phyloP scores from a whole-genome alignment of 2,113 vertebrate genomes.

The Ceyx cyanopectus region DNA sequence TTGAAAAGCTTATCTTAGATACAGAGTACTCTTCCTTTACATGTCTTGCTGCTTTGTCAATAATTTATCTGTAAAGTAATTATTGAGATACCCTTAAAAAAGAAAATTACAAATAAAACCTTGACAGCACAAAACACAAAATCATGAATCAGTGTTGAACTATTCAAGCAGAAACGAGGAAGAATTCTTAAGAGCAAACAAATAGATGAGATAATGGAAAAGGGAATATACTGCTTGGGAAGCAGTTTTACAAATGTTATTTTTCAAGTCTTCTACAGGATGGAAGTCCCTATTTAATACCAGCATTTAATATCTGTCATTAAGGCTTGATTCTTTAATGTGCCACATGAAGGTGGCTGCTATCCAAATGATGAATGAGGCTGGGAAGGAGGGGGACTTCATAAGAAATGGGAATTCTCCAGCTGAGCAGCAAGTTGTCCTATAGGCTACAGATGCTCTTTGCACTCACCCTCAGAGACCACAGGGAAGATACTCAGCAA shows the following conservation, averaged over 20 bases:
- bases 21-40: neutral
- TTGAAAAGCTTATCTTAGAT: neutral
- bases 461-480: neutral
- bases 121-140: neutral
- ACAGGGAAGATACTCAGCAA: neutral
- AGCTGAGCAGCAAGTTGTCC: neutral
- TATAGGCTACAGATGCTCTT: neutral
- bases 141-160: neutral
- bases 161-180: neutral
- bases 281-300: constrained; percentile 36
- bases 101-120: constrained; percentile 19
- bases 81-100: constrained; percentile 19
- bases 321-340: constrained; percentile 35
- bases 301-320: neutral
- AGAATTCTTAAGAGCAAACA: constrained; percentile 38
- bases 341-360: neutral
- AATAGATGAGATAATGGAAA: constrained; percentile 58
- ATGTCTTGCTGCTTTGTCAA: constrained; percentile 29
- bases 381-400: neutral
- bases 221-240: constrained; percentile 18
- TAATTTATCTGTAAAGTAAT: constrained; percentile 63
- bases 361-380: neutral
- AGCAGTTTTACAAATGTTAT: constrained; percentile 24
- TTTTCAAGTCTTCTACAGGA: constrained; percentile 31
- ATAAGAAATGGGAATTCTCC: neutral